A percentile compares a stretch with the other conserved stretches of the same genome.
Conservation (phyloP, 2,113 vertebrate species). For the Atrichornis clamosus region DNA sequence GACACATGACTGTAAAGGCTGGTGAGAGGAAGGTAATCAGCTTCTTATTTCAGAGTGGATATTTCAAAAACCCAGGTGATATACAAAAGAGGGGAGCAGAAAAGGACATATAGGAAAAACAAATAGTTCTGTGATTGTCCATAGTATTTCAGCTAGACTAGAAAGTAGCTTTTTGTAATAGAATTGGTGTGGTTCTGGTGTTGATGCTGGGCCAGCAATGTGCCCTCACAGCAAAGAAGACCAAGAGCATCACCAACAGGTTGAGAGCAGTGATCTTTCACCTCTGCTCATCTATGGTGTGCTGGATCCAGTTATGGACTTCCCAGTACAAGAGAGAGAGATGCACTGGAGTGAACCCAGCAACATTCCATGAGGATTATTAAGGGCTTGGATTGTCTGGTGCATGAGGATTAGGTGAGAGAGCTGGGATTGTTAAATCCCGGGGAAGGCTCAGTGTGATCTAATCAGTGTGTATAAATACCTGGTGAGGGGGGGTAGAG, state of each 20-base stretch:
- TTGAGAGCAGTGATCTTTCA: not conserved
- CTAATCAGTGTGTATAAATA: not conserved
- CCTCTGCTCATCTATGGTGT: not conserved
- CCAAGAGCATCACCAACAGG: not conserved
- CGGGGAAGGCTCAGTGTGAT: not conserved
- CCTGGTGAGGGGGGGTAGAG: not conserved
- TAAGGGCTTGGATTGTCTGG: not conserved
- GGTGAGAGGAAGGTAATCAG: not conserved
- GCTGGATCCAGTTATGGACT: not conserved
- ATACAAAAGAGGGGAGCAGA: not conserved
- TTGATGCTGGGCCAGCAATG: not conserved
- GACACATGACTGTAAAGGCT: not conserved
- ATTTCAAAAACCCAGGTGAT: fast-evolving
- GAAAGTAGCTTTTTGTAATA: not conserved
- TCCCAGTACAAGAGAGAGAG: not conserved
- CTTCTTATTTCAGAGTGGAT: not conserved
- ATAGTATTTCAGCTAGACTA: not conserved
- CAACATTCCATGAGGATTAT: not conserved
- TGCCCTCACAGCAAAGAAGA: fast-evolving
- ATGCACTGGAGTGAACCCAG: not conserved
- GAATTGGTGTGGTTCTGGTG: not conserved
- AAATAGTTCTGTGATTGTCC: not conserved
- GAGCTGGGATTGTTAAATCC: not conserved
- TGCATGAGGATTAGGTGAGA: not conserved
- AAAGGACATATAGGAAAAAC: not conserved